Evolutionary conservation across 2,797 vertebrate species (phyloP).

Genomic region (Myioborus melanocephalus): DNA sequence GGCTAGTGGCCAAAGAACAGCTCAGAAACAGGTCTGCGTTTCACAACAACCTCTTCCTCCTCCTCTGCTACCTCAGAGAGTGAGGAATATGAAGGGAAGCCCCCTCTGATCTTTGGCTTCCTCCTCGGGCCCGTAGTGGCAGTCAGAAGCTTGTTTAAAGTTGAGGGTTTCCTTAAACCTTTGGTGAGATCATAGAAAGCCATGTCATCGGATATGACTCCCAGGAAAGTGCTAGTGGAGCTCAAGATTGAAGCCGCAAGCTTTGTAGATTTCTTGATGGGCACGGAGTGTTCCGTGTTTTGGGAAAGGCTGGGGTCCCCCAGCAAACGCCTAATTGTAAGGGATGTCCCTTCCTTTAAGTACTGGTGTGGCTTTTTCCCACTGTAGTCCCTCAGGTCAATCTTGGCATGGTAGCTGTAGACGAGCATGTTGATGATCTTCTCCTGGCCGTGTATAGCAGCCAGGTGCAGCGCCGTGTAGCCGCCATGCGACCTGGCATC

Average conservation of each 20-base stretch:
- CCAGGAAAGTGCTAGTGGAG: constrained; percentile 78
- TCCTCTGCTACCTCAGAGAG: constrained; percentile 61
- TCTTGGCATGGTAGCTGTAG: constrained; percentile 76
- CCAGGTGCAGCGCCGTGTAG: constrained; percentile 92
- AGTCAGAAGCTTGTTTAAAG: constrained; percentile 85
- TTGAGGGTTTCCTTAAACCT: constrained; percentile 76
- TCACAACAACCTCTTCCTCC: constrained; percentile 56
- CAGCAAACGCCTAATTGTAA: constrained; percentile 76
- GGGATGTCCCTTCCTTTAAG: constrained; percentile 72
- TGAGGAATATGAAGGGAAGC: constrained; percentile 71
- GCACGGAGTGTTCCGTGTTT: not conserved
- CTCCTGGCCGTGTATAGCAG: constrained; percentile 84
- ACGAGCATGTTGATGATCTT: constrained; percentile 80
- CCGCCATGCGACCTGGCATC: constrained; percentile 84
- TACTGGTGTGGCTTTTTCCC: constrained; percentile 90
- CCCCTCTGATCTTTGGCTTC: constrained; percentile 79
- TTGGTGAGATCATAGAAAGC: constrained; percentile 81
- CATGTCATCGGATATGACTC: constrained; percentile 78
- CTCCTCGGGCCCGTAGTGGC: constrained; percentile 73
- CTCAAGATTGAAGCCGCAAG: constrained; percentile 76
- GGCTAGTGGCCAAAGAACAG: constrained; percentile 68
- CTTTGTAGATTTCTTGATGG: constrained; percentile 63
- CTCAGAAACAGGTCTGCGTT: constrained; percentile 71
- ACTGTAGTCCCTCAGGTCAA: constrained; percentile 84
- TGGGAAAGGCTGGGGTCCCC: constrained; percentile 70